Evolutionary conservation across 2,888 invertebrate species (phyloP).

Genomic region (Drosophila kanekoi): DNA sequence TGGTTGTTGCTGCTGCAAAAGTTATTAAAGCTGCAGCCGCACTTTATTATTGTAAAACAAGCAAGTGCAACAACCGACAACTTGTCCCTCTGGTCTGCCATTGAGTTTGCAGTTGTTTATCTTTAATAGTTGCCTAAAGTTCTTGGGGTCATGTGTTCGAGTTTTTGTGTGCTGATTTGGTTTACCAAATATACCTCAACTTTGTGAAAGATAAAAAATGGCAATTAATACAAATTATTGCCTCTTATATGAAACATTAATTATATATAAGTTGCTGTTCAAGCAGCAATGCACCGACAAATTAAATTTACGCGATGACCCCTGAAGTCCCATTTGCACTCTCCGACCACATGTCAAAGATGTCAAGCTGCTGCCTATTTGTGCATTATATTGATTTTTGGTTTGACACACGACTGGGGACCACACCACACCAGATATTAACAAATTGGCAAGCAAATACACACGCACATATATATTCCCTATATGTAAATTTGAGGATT

Average conservation of each 20-base stretch:
- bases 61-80: constrained; percentile 49
- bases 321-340: constrained; percentile 37
- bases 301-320: constrained; percentile 44
- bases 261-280: constrained; percentile 50
- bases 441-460: constrained; percentile 40
- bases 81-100: constrained; percentile 38
- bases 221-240: constrained; percentile 12
- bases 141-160: constrained; percentile 37
- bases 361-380: constrained; percentile 70
- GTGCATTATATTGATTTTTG: constrained; percentile 70
- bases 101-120: constrained; percentile 63
- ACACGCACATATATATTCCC: not conserved
- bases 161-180: constrained; percentile 18
- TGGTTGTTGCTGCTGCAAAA: constrained; percentile 52
- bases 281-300: constrained; percentile 36
- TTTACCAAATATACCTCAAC: constrained; percentile 7
- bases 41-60: constrained; percentile 76
- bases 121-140: constrained; percentile 65
- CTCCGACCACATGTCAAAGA: constrained; percentile 61
- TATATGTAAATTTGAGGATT: constrained; percentile 12
- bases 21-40: constrained; percentile 75
- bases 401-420: constrained; percentile 54
- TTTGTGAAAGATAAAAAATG: constrained; percentile 8
- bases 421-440: constrained; percentile 36
- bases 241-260: constrained; percentile 18